Evolutionary conservation across 2,888 invertebrate species (phyloP), one percentile per base, ranked within the genome.

Genomic region (Cryptus viduatorius): DNA sequence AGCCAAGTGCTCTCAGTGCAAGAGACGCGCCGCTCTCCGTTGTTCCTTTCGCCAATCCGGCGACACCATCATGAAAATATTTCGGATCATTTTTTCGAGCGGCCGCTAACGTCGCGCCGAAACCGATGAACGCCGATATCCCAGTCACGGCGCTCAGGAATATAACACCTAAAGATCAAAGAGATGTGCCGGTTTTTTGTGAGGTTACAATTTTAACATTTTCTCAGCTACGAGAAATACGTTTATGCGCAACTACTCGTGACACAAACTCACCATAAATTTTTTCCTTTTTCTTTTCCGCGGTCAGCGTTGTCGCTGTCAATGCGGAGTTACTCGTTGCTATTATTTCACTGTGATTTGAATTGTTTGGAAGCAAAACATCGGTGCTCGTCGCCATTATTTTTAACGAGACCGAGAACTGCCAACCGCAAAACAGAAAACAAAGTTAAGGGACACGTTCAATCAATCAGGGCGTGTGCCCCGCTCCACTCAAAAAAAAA

Each of bases 1-100:
- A 97, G 7, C 97, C 97, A 0, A 99, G 94, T 0, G 99, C 99
- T 91, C 97, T 95, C 75, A 97, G 87, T 0, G 98, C 98, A 81
- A 98, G 94, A 64, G 94, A 92, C 3, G 96, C 96, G 16, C 98
- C 98, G 82, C 96, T 96, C 93, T 98, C 98, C 69, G 96, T 95
- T 83, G 97, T 92, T 90, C 96, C 95, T 75, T 94, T 94, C 1
- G 61, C 48, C 73, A 95, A 94, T 61, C 95, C 95, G 42, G 95
- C 94, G 89, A 97, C 92, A 68, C 96, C 97, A 94, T 97, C 97
- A 88, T 95, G 96, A 91, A 98, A 97, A 91, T 96, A 96, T 91
- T 96, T 95, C 0, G 97, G 96, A 91, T 98, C 98, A 82, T 96
- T 95, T 92, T 96, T 97, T 92, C 96, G 98, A 0, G 97, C 97